Percentiles rank a stretch among this genome's conserved stretches.
Conservation (phyloP, 1,140 invertebrate species). For the Eriocheir sinensis region DNA sequence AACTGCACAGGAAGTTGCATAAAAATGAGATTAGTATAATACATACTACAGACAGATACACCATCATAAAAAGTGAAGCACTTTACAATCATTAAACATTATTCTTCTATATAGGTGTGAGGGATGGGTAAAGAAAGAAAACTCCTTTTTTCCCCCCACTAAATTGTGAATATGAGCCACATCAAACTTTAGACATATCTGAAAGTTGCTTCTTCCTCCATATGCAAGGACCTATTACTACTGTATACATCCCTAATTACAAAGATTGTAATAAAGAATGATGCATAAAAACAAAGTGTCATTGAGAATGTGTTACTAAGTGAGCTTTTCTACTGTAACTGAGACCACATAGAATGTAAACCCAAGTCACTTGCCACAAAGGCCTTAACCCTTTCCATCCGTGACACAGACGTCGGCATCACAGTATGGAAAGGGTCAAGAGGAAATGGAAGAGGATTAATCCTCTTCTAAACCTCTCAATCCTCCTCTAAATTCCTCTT, state of each 20-base stretch:
- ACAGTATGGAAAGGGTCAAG: too few species aligned
- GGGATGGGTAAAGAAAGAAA: not conserved
- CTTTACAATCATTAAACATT: not conserved
- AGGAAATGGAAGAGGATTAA: too few species aligned
- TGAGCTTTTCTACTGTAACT: too few species aligned
- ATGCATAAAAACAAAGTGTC: not conserved
- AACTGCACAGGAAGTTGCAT: slow-evolving; percentile 62
- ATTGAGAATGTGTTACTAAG: not conserved
- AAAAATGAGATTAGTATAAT: slow-evolving; percentile 32
- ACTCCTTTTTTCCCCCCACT: too few species aligned
- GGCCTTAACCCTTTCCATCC: too few species aligned
- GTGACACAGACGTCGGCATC: too few species aligned
- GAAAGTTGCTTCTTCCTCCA: not conserved
- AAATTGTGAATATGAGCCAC: not conserved
- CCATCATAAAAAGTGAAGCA: not conserved
- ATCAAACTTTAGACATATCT: not conserved
- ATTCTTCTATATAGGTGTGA: not conserved
- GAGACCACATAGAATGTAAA: too few species aligned
- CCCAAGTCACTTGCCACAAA: too few species aligned
- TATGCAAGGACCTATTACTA: not conserved
- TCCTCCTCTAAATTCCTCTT: too few species aligned
- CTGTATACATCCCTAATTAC: not conserved
- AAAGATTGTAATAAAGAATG: not conserved
- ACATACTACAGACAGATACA: slow-evolving; percentile 34
- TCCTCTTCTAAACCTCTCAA: too few species aligned